Evolutionary conservation across 2,797 vertebrate species (phyloP), one percentile per base, ranked within the genome.

Genomic region (Crax fasciolata): DNA sequence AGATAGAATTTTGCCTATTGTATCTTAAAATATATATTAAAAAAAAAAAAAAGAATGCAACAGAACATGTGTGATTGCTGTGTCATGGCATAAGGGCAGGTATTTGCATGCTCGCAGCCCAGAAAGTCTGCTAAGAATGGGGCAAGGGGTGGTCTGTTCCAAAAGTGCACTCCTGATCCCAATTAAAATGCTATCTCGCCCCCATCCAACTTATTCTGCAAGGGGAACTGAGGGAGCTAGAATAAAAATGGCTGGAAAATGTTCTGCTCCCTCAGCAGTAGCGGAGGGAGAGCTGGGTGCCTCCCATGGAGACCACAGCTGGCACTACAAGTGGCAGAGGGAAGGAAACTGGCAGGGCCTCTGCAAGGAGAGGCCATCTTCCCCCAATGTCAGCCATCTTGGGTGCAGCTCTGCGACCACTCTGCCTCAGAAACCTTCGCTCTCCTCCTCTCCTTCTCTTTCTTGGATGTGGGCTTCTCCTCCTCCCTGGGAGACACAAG

Each of bases 91-190:
- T 16, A 30, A 27, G 43, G 21, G 6, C 21, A 16, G 16, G 68
- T 0, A 1, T 43, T 63, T 18, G 10, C 0, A 0, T 39, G 25
- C 41, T 71, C 11, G 1, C 5, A 23, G 35, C 19, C 54, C 15
- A 0, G 6, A 7, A n/a, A 41, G 24, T 0, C 4, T 0, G 0
- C 0, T 28, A 30, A 23, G 27, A 73, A 38, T 35, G 41, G 39
- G 21, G 13, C 4, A 3, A 16, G 17, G 3, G 44, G 44, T n/a
- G 20, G 3, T 68, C 13, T 12, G 9, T 62, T 82, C 71, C 13
- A 5, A 15, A 62, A 66, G 39, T 1, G 0, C 41, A 4, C 58
- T 59, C 48, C 7, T 54, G 52, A 54, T 30, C 28, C 28, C 52
- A 54, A 11, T 18, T 54, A 30, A 44, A 54, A 54, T 30, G 52